A percentile compares a stretch with the other conserved stretches of the same genome.
These are phyloP conservation scores for Myrmecobius fasciatus DNA, from an alignment of 2,113 vertebrate genomes.

Conservation along the genomic window DNA sequence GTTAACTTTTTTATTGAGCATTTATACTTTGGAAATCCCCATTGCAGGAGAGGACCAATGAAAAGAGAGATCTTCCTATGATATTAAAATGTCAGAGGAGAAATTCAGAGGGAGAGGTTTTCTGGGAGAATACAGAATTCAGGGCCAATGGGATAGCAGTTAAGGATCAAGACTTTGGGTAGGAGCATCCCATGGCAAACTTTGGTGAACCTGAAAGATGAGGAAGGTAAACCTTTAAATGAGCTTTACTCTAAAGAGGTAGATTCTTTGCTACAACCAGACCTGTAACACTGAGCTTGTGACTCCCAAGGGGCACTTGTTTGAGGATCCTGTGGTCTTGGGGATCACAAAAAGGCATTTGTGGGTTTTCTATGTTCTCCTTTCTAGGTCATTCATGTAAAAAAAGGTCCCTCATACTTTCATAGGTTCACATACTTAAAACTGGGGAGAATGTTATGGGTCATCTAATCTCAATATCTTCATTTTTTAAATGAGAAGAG, in stretches of 20 bases:
- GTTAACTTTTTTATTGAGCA: too few relatives aligned
- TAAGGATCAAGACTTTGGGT: neutral
- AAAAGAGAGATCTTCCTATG: neutral
- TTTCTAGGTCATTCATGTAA: neutral
- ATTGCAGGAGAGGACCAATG: neutral
- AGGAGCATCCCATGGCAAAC: neutral
- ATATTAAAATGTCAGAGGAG: neutral
- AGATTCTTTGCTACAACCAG: neutral
- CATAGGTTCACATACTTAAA: neutral
- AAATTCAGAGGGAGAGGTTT: neutral
- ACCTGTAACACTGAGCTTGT: neutral
- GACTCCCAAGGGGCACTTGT: neutral
- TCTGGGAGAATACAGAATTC: neutral
- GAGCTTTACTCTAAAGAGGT: neutral
- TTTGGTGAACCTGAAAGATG: neutral
- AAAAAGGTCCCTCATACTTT: neutral
- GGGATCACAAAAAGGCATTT: neutral
- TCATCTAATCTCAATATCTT: neutral
- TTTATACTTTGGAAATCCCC: neutral
- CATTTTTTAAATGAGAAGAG: neutral
- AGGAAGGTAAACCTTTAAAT: neutral
- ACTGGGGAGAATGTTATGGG: neutral
- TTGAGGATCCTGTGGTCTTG: neutral
- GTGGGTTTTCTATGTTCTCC: neutral
- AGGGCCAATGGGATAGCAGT: neutral